These are phyloP conservation scores for Microtus pennsylvanicus DNA, from an alignment of 2,113 vertebrate species.

Conservation along the genomic window DNA sequence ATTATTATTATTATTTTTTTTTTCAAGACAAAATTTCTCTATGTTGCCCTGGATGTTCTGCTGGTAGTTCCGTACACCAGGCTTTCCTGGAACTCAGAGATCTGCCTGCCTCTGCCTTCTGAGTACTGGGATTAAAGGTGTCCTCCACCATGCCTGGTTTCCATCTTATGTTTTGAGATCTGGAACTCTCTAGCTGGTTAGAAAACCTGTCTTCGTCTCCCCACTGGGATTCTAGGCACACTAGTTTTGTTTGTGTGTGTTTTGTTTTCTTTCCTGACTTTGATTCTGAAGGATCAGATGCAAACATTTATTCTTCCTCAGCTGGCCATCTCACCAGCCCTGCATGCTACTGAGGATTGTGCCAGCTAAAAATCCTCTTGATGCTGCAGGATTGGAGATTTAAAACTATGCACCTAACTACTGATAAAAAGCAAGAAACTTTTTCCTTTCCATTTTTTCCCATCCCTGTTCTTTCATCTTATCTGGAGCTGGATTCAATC, in stretches of 20 bases:
- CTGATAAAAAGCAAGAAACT: not conserved
- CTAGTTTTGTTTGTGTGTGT: not conserved
- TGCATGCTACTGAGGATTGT: not conserved
- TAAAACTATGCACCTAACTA: not conserved
- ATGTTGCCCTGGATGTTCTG: not conserved
- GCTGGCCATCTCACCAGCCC: not conserved
- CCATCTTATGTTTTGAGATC: not conserved
- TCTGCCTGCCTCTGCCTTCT: not conserved
- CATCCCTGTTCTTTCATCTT: not conserved
- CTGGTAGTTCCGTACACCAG: not conserved
- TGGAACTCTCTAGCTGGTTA: not conserved
- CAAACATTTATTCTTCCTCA: not conserved
- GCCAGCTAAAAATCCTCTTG: not conserved
- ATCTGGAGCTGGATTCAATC: not conserved
- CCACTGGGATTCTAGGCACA: not conserved
- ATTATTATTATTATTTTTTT: not conserved
- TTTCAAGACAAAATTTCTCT: not conserved
- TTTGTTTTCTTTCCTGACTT: not conserved
- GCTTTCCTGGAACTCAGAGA: not conserved
- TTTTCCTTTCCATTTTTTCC: not conserved
- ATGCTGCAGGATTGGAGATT: not conserved
- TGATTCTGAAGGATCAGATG: not conserved
- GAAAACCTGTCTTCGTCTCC: not conserved
- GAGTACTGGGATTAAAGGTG: not conserved
- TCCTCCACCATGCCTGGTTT: not conserved